Conservation (phyloP, 2,113 vertebrate species). For the Megaptera novaeangliae region DNA sequence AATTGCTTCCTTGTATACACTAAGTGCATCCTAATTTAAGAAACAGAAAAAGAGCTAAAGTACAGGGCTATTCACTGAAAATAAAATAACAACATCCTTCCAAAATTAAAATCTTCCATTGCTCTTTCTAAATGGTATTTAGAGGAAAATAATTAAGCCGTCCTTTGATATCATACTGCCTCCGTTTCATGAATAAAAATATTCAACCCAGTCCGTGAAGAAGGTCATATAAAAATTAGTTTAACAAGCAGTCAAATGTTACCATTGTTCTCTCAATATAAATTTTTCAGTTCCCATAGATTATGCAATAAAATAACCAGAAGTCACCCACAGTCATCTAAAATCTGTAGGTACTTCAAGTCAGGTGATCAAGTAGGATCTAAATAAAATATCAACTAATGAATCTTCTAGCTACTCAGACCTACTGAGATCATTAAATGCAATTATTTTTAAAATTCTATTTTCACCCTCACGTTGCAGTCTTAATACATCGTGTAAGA, state of each 20-base stretch:
- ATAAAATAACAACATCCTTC: constrained; percentile 22
- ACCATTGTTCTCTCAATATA: constrained; percentile 56
- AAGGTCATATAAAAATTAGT: constrained; percentile 4
- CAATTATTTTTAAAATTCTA: background rate
- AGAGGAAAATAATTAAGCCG: constrained; percentile 4
- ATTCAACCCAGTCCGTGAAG: background rate
- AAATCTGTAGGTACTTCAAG: background rate
- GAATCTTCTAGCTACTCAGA: background rate
- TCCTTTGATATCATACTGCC: background rate
- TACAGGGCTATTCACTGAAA: constrained; percentile 24
- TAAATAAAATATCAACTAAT: background rate
- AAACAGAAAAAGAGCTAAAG: constrained; percentile 43
- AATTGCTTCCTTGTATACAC: constrained; percentile 95
- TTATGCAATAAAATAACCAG: background rate
- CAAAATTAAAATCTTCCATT: constrained; percentile 3
- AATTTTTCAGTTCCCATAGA: background rate
- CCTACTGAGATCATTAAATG: background rate
- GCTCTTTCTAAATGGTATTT: constrained; percentile 20
- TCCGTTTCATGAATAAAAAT: constrained; percentile 27
- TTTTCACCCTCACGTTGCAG: background rate
- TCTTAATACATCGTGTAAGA: background rate
- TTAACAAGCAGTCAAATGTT: background rate
- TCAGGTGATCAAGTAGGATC: background rate
- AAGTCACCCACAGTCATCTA: background rate
- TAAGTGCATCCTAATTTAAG: constrained; percentile 90